Conservation (phyloP, 2,888 invertebrate genomes). For the Crematogaster levior region DNA sequence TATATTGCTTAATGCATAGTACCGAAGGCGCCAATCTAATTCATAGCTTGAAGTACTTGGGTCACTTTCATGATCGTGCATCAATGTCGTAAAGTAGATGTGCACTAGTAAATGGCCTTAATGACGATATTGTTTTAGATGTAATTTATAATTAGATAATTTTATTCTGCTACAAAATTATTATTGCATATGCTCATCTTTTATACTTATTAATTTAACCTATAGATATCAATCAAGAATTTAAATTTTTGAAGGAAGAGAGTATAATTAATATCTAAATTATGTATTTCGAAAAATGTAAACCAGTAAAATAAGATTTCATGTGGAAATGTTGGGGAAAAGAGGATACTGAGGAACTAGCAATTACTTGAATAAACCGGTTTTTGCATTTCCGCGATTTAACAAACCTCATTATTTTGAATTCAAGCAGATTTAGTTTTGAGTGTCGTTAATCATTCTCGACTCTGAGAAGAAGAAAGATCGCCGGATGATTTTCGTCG, state of each 20-base stretch:
- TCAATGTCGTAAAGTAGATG: slow-evolving; percentile 57
- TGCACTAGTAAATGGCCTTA: slow-evolving; percentile 9
- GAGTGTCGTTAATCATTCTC: slow-evolving; percentile 46
- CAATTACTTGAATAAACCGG: slow-evolving; percentile 23
- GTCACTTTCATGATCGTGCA: slow-evolving; percentile 73
- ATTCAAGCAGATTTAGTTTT: slow-evolving; percentile 24
- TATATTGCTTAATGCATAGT: slow-evolving; percentile 64
- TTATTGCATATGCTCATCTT: neutral
- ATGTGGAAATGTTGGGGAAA: neutral
- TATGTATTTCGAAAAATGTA: neutral
- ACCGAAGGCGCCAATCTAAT: slow-evolving; percentile 63
- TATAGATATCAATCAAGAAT: neutral
- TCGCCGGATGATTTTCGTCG: slow-evolving; percentile 37
- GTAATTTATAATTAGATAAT: neutral
- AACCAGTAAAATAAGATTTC: neutral
- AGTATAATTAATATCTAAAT: neutral
- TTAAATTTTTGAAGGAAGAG: neutral
- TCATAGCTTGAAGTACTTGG: slow-evolving; percentile 65
- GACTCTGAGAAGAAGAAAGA: slow-evolving; percentile 21
- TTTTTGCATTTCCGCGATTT: slow-evolving; percentile 43
- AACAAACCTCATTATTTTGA: slow-evolving; percentile 31
- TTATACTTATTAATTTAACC: neutral
- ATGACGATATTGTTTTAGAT: slow-evolving; percentile 7
- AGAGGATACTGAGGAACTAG: neutral
- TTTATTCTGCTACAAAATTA: neutral